Percentiles rank a stretch among this genome's conserved stretches.
Evolutionary conservation across 2,888 invertebrate genomes (phyloP).

Genomic region (Microctonus hyperodae): DNA sequence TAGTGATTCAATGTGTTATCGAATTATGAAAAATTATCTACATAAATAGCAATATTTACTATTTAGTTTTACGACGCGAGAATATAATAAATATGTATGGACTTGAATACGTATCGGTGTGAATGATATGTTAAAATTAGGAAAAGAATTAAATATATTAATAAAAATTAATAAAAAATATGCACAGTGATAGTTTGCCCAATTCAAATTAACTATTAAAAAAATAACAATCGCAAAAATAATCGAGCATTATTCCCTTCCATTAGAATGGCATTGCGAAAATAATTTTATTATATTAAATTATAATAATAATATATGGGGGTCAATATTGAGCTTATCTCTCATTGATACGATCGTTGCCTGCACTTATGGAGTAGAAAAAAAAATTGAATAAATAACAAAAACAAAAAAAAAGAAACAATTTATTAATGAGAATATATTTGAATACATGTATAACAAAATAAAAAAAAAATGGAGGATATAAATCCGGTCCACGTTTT

Average conservation of each 20-base stretch:
- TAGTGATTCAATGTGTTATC: background rate
- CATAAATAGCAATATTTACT: slow-evolving; percentile 6
- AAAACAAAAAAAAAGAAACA: background rate
- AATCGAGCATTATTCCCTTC: slow-evolving; percentile 31
- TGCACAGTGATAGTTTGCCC: slow-evolving; percentile 57
- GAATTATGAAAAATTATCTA: background rate
- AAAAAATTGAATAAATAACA: background rate
- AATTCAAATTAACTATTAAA: slow-evolving; percentile 17
- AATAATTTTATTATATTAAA: slow-evolving; percentile 19
- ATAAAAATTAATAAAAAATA: slow-evolving; percentile 41
- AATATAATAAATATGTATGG: background rate
- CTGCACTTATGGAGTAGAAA: slow-evolving; percentile 9
- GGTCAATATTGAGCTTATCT: background rate
- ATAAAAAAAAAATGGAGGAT: background rate
- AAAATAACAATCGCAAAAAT: slow-evolving; percentile 20
- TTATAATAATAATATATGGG: background rate
- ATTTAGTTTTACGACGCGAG: background rate
- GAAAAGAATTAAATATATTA: slow-evolving; percentile 49
- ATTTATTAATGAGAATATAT: slow-evolving; percentile 13
- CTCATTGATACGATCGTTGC: background rate
- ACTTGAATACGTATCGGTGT: background rate
- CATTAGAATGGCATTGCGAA: slow-evolving; percentile 29
- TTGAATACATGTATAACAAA: background rate
- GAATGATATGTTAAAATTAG: slow-evolving; percentile 31
- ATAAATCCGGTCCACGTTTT: slow-evolving; percentile 8